Evolutionary conservation across 2,888 invertebrate genomes (phyloP).

Genomic region (Lissocephala sabroskyi): DNA sequence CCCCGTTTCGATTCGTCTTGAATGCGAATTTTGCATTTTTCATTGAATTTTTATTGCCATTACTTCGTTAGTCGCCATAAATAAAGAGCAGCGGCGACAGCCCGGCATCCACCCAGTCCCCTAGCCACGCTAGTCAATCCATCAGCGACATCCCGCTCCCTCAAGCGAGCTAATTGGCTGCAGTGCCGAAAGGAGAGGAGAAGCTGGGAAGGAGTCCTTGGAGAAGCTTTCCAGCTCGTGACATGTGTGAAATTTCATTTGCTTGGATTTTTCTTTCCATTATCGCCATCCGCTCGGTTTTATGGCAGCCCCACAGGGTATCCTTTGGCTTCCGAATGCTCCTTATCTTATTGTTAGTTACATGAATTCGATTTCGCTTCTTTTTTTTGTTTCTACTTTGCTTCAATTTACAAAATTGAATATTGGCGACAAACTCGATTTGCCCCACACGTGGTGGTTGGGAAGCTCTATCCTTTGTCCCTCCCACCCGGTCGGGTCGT

Average conservation of each 20-base stretch:
- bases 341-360: constrained; percentile 22
- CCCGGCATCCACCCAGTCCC: no score
- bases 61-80: background rate
- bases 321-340: constrained; percentile 10
- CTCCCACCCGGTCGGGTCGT: background rate
- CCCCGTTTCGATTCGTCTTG: background rate
- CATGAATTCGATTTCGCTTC: constrained; percentile 15
- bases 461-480: no score
- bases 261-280: no score
- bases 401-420: constrained; percentile 62
- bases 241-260: no score
- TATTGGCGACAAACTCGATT: constrained; percentile 60
- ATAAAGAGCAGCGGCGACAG: background rate
- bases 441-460: constrained; percentile 27
- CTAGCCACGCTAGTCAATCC: no score
- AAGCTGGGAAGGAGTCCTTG: no score
- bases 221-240: no score
- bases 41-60: background rate
- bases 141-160: no score
- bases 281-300: no score
- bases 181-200: no score
- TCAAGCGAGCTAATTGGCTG: no score
- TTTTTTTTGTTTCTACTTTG: constrained; percentile 39
- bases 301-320: no score
- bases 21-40: background rate